Conservation (phyloP, 2,797 vertebrate genomes). For the Benthosema pterotum region DNA sequence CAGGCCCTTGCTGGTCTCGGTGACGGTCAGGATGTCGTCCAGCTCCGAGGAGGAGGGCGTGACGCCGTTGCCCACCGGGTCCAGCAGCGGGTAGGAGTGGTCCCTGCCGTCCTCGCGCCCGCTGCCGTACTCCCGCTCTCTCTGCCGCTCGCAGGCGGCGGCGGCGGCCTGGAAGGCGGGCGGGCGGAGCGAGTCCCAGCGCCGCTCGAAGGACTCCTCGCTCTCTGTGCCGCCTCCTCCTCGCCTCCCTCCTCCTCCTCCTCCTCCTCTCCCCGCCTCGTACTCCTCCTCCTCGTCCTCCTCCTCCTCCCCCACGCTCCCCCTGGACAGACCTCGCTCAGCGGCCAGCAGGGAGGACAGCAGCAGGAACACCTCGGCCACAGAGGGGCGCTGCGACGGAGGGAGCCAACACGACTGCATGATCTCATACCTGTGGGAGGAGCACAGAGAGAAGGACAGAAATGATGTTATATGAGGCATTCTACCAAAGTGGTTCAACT, state of each 20-base stretch:
- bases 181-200: conserved; percentile 88
- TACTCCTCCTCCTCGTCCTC: conserved; percentile 85
- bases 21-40: conserved; percentile 92
- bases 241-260: conserved; percentile 81
- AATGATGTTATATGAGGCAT: no score
- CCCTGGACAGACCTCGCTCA: conserved; percentile 76
- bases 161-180: conserved; percentile 74
- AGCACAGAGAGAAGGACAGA: conserved; percentile 14
- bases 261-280: conserved; percentile 72
- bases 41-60: conserved; percentile 84
- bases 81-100: conserved; percentile 87
- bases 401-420: conserved; percentile 95
- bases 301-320: conserved; percentile 78
- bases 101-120: conserved; percentile 67
- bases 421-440: conserved; percentile 88
- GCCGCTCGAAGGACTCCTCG: conserved; percentile 87
- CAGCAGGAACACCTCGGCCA: conserved; percentile 90
- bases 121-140: conserved; percentile 77
- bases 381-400: conserved; percentile 86
- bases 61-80: conserved; percentile 81
- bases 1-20: conserved; percentile 92
- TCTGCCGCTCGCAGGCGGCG: conserved; percentile 75
- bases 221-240: conserved; percentile 81
- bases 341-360: conserved; percentile 89
- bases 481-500: no score